Percentiles rank a stretch among this genome's conserved stretches.
phyloP scores from a whole-genome alignment of 2,113 vertebrate genomes.

The Rhombomys opimus region DNA sequence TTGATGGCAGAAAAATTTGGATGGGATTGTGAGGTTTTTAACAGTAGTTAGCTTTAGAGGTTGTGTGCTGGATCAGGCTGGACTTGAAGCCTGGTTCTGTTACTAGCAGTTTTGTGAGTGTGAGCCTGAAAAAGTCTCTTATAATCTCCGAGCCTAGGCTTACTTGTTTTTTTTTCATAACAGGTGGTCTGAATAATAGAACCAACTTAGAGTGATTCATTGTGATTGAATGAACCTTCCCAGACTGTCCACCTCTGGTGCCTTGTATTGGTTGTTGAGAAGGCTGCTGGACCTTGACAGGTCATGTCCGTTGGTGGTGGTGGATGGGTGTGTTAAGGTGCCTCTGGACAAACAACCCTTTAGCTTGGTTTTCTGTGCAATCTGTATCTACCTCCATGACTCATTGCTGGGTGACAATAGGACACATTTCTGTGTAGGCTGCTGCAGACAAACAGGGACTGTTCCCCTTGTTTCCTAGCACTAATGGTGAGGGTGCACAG shows the following conservation, averaged over 20 bases:
- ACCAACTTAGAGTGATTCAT: neutral
- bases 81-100: conserved; percentile 28
- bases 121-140: conserved; percentile 39
- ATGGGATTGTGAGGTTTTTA: conserved; percentile 27
- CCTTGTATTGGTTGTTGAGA: neutral
- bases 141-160: conserved; percentile 13
- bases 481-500: neutral
- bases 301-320: neutral
- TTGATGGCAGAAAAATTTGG: neutral
- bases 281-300: neutral
- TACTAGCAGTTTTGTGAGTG: conserved; percentile 14
- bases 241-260: conserved; percentile 9
- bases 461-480: conserved; percentile 20
- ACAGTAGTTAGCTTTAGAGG: neutral
- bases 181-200: conserved; percentile 19
- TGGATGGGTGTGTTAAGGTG: neutral
- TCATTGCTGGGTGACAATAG: conserved; percentile 63
- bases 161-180: conserved; percentile 43
- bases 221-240: conserved; percentile 23
- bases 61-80: neutral
- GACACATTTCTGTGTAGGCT: conserved; percentile 63
- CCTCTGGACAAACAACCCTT: conserved; percentile 22
- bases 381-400: conserved; percentile 56
- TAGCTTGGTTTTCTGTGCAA: conserved; percentile 32
- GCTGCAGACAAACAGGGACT: conserved; percentile 59